These are phyloP conservation scores for Hormiphora californensis DNA, from an alignment of 37 sponge, comb jelly and placozoan species.

Conservation along the genomic window DNA sequence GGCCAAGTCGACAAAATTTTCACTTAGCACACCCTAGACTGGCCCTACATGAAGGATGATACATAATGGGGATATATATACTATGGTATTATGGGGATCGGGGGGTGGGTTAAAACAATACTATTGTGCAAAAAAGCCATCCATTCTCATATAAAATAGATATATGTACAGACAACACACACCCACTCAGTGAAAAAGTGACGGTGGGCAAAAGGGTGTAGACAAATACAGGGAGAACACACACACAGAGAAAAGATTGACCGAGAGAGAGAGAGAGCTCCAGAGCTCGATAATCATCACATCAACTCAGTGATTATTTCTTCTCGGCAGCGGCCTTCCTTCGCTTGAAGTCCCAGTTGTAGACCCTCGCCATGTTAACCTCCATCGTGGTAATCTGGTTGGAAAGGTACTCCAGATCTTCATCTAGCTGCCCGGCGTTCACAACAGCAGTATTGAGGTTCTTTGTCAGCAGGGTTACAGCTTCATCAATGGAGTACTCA, in stretches of 20 bases:
- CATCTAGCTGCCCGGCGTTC: slow-evolving; percentile 61
- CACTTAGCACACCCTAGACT: too few species aligned
- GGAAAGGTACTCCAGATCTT: slow-evolving; percentile 72
- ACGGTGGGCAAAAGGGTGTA: neutral
- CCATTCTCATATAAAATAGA: too few species aligned
- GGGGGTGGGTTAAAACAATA: too few species aligned
- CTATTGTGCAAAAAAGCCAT: too few species aligned
- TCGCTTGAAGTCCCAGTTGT: slow-evolving; percentile 94
- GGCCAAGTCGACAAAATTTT: too few species aligned
- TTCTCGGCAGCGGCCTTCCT: slow-evolving; percentile 58
- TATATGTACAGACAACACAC: too few species aligned
- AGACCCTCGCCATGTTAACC: slow-evolving; percentile 91
- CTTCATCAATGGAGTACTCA: slow-evolving; percentile 86
- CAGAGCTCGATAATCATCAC: too few species aligned
- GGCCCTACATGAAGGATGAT: too few species aligned
- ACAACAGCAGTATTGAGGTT: slow-evolving; percentile 68
- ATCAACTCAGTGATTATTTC: neutral
- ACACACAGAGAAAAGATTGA: neutral
- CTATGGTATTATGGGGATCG: too few species aligned
- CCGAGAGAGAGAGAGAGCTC: neutral
- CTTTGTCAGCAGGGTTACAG: slow-evolving; percentile 63
- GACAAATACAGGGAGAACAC: neutral
- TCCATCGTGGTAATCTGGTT: slow-evolving; percentile 90
- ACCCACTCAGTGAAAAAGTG: too few species aligned
- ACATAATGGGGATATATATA: too few species aligned